Percentiles rank a stretch among this genome's conserved stretches.
phyloP scores from a whole-genome alignment of 2,797 vertebrate species.

The Pangasius djambal region DNA sequence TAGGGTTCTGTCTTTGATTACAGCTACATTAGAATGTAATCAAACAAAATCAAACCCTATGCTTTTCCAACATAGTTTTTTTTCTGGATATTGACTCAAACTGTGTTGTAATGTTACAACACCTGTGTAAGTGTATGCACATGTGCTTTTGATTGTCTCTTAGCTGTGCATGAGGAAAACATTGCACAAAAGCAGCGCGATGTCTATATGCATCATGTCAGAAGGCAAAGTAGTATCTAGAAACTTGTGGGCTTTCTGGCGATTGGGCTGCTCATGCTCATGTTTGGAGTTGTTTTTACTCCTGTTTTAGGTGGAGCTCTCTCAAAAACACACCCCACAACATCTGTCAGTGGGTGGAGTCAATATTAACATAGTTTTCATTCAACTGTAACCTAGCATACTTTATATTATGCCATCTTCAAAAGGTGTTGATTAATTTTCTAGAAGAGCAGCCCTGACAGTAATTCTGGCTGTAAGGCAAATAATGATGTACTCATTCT shows the following conservation, averaged over 20 bases:
- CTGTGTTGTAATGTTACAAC: neutral
- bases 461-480: no score
- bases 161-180: neutral
- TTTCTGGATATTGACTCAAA: neutral
- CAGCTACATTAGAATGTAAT: neutral
- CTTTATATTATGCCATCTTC: no score
- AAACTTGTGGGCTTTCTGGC: neutral
- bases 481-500: no score
- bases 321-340: neutral
- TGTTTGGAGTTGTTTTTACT: neutral
- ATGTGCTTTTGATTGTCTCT: neutral
- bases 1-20: neutral
- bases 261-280: neutral
- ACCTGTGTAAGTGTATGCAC: neutral
- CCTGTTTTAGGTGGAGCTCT: neutral
- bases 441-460: no score
- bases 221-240: neutral
- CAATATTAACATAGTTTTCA: no score
- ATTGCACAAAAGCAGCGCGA: neutral
- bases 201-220: neutral
- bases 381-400: no score
- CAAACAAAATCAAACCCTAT: neutral
- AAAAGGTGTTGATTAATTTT: no score
- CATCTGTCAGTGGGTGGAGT: no score
- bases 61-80: neutral